phyloP scores from a whole-genome alignment of 2,797 vertebrate genomes.

The Myotis myotis region DNA sequence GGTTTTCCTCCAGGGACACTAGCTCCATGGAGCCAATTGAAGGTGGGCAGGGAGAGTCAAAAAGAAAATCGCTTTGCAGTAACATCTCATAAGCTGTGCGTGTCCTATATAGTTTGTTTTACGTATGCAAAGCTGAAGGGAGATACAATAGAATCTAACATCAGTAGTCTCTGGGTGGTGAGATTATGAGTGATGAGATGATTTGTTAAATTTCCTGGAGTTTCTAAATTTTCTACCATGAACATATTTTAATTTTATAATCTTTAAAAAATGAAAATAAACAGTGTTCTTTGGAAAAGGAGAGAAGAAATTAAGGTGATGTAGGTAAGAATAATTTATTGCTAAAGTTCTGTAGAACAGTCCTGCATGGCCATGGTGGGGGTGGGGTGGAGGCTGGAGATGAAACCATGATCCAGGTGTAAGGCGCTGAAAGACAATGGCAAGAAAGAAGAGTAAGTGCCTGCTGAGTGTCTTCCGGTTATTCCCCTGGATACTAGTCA shows the following conservation, averaged over 20 bases:
- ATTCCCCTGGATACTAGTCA: background rate
- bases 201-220: background rate
- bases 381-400: background rate
- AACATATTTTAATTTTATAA: background rate
- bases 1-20: background rate
- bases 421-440: background rate
- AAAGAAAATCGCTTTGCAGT: background rate
- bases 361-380: background rate
- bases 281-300: background rate
- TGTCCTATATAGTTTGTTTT: background rate
- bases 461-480: background rate
- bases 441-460: background rate
- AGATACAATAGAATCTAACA: background rate
- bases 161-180: background rate
- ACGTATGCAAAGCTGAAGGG: background rate
- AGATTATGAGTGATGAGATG: background rate
- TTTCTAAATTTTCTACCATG: background rate
- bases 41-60: background rate
- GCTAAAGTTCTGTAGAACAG: background rate
- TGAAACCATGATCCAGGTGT: background rate
- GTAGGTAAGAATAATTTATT: background rate
- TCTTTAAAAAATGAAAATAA: background rate
- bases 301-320: background rate
- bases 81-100: background rate
- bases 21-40: background rate